Conservation (phyloP, 2,888 invertebrate genomes). For the Lamellibrachia satsuma region DNA sequence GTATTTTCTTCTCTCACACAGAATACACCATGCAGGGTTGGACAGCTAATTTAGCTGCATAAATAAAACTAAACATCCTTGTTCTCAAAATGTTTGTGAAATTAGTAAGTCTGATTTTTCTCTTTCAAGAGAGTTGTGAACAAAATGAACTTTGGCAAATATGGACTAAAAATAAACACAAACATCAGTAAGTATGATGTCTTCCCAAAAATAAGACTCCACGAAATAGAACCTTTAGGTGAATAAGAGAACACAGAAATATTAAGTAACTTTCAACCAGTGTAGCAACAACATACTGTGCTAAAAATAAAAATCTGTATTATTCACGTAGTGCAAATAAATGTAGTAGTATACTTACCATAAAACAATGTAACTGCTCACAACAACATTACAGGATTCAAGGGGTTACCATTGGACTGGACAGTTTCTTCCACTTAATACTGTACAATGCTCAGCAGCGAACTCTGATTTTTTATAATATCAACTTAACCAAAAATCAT, state of each 20-base stretch:
- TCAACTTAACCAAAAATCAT: neutral
- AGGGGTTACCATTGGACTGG: neutral
- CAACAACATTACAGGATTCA: neutral
- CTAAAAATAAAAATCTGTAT: neutral
- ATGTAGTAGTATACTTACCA: neutral
- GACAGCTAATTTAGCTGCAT: neutral
- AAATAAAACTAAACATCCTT: neutral
- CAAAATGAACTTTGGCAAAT: neutral
- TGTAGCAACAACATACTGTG: neutral
- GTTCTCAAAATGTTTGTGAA: neutral
- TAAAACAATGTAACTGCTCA: neutral
- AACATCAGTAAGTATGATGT: neutral
- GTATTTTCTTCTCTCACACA: neutral
- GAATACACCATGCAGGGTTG: neutral
- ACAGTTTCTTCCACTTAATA: neutral
- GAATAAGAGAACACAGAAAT: neutral
- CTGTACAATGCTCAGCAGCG: neutral
- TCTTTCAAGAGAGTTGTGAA: neutral
- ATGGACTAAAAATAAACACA: neutral
- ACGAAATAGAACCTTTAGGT: conserved; percentile 8
- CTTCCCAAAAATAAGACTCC: neutral
- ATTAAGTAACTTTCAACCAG: neutral
- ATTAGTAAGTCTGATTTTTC: neutral
- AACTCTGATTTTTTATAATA: neutral
- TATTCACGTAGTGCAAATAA: neutral